A percentile compares a stretch with the other conserved stretches of the same genome.
Conservation (phyloP, 2,797 vertebrate species). For the Euthynnus affinis region DNA sequence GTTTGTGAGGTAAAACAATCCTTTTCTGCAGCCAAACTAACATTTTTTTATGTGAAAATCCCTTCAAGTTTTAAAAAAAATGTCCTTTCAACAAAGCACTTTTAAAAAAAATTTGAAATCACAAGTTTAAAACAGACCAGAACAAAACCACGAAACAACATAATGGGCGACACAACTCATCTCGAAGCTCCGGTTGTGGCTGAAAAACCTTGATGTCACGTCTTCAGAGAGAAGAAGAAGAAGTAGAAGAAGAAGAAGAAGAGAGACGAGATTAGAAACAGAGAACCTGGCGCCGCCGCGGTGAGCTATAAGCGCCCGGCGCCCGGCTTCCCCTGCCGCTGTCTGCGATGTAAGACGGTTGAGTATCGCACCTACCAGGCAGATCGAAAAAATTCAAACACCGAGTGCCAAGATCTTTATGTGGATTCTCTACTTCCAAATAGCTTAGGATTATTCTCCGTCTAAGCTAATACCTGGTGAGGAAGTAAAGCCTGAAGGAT, state of each 20-base stretch:
- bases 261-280: slow-evolving; percentile 76
- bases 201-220: background rate
- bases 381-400: slow-evolving; percentile 94
- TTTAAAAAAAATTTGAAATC: too few relatives aligned
- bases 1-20: background rate
- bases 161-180: background rate
- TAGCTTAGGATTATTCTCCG: slow-evolving; percentile 98
- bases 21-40: background rate
- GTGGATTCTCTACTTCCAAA: slow-evolving; percentile 91
- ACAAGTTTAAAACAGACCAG: too few relatives aligned
- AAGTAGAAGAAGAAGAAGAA: slow-evolving; percentile 17
- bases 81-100: background rate
- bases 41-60: background rate
- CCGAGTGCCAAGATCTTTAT: slow-evolving; percentile 95
- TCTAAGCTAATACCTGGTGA: slow-evolving; percentile 99
- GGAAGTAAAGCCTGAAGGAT: slow-evolving; percentile 99
- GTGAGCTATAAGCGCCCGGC: slow-evolving; percentile 65
- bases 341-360: slow-evolving; percentile 74
- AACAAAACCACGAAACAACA: background rate
- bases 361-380: slow-evolving; percentile 90
- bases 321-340: slow-evolving; percentile 63
- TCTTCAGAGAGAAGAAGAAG: background rate
- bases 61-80: background rate
- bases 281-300: slow-evolving; percentile 72
- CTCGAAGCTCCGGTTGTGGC: slow-evolving; percentile 18